Base-by-base conservation (phyloP, 2,888 invertebrate species). In the Drosophila conformis region DNA sequence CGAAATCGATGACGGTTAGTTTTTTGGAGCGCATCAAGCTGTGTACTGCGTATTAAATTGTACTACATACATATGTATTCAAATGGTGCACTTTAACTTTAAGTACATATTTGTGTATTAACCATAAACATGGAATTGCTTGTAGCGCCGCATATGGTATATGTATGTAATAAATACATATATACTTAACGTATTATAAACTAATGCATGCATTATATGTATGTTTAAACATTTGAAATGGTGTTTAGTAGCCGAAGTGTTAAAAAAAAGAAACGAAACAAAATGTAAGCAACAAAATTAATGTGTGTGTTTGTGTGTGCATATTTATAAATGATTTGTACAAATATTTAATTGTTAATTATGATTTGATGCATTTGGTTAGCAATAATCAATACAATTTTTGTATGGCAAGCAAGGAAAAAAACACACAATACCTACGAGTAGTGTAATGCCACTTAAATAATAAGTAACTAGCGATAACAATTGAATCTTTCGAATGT, bases 351-450 rank as follows among this genome's bases (percentile, higher is more conserved):
- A 56, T 33, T 73, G 63, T 71, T 72, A 67, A 58, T 57, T 68
- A 71, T 75, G 51, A 78, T 76, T 77, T 74, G 48, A 68, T 60
- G 70, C 73, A 73, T 83, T 83, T 74, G 73, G 68, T 68, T 80
- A 75, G 40, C 77, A 74, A 25, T 74, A 80, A 78, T 72, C 74
- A 15, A 46, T 15, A 69, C 68, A 10, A 48, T 68, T 76, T 71
- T 66, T 76, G 61, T 69, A 76, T 71, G 58, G 33, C 58, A 65
- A 66, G 29, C 46, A 68, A 46, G 48, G 35, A 64, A 67, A 40
- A 64, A 59, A 52, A 57, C 40, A 67, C 35, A 67, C 35, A 63
- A 63, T 35, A 57, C 51, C 18, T 59, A 25, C 21, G 48, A 48
- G 36, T 42, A 60, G 15, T 42, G 48, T 57, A 62, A 66, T 40